A percentile compares a stretch with the other conserved stretches of the same genome.
Evolutionary conservation across 1,140 invertebrate genomes (phyloP).

Genomic region (Bombus picipes): DNA sequence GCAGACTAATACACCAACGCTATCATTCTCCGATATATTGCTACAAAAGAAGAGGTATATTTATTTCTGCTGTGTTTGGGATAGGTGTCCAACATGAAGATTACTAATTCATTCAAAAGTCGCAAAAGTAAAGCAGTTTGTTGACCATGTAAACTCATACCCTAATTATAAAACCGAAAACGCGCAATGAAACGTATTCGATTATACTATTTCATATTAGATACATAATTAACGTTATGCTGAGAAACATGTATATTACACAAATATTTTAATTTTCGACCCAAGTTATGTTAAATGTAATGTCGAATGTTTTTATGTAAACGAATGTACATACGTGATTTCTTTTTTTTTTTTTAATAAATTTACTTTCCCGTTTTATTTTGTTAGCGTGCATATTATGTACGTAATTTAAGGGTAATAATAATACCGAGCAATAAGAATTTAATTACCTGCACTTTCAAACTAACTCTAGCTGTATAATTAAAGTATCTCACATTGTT

Average conservation of each 20-base stretch:
- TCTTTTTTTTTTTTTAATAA: constrained; percentile 38
- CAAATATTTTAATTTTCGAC: constrained; percentile 54
- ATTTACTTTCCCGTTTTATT: constrained; percentile 27
- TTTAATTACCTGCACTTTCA: constrained; percentile 37
- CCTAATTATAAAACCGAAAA: constrained; percentile 31
- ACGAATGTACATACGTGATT: constrained; percentile 46
- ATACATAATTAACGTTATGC: constrained; percentile 43
- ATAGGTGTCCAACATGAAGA: constrained; percentile 7
- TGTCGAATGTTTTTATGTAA: constrained; percentile 45
- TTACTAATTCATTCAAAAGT: constrained; percentile 31
- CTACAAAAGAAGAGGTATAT: constrained; percentile 43
- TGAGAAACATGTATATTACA: constrained; percentile 50
- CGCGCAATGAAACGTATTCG: constrained; percentile 33
- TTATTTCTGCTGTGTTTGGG: constrained; percentile 45
- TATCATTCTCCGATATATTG: constrained; percentile 22
- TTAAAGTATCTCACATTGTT: constrained; percentile 22
- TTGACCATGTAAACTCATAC: constrained; percentile 28
- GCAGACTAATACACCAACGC: constrained; percentile 5
- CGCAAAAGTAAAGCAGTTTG: constrained; percentile 24
- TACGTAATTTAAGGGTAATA: constrained; percentile 30
- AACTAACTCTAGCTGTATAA: neutral
- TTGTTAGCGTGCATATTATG: constrained; percentile 22
- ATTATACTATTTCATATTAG: constrained; percentile 51
- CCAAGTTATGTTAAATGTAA: constrained; percentile 28
- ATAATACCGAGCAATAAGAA: constrained; percentile 44